Conservation (phyloP, 2,797 vertebrate genomes). For the Uromys caudimaculatus region DNA sequence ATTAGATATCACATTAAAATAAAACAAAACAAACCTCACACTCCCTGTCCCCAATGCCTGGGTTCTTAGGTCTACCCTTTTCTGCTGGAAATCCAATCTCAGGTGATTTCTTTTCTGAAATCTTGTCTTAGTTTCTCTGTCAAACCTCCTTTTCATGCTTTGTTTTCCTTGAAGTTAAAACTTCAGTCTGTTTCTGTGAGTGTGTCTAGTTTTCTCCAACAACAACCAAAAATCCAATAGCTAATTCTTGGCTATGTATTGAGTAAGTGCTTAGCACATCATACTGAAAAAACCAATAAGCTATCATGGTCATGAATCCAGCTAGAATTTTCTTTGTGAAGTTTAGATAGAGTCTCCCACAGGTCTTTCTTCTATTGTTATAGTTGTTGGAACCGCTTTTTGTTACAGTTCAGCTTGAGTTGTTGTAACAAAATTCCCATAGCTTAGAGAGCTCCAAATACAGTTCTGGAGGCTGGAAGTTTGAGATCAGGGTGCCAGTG, state of each 20-base stretch:
- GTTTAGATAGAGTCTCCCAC: not conserved
- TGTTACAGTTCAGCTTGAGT: not conserved
- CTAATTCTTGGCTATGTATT: not conserved
- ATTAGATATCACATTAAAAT: not conserved
- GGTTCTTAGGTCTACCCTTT: not conserved
- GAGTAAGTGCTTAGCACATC: not conserved
- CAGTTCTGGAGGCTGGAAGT: not conserved
- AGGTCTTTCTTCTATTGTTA: not conserved
- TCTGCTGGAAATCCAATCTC: not conserved
- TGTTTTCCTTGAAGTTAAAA: not conserved
- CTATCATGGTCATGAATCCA: not conserved
- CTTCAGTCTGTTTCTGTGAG: not conserved
- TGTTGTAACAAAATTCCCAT: not conserved
- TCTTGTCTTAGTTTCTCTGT: not conserved
- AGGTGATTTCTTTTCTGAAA: not conserved
- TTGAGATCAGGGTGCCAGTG: not conserved
- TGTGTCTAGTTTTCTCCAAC: not conserved
- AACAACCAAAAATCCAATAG: not conserved
- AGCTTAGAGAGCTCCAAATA: not conserved
- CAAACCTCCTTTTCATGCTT: not conserved
- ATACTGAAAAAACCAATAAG: not conserved
- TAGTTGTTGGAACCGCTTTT: not conserved
- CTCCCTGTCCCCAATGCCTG: not conserved
- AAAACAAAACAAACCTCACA: not conserved
- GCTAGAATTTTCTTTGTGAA: constrained; percentile 20